Evolutionary conservation across 2,888 invertebrate species (phyloP).

Genomic region (Sphinx pinastri): DNA sequence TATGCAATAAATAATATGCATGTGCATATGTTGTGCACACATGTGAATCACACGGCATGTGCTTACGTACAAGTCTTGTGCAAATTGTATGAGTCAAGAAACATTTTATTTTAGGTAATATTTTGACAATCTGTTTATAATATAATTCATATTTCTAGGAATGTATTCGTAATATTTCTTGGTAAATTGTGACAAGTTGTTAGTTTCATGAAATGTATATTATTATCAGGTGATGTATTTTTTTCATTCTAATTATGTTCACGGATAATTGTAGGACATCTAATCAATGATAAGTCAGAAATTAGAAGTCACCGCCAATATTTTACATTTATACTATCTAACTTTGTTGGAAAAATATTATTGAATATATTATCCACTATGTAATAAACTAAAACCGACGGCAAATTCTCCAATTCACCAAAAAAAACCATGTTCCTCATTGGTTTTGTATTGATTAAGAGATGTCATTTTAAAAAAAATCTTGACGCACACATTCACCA

Average conservation of each 20-base stretch:
- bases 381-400: background rate
- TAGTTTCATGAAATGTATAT: too few relatives aligned
- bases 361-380: too few relatives aligned
- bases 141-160: too few relatives aligned
- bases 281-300: too few relatives aligned
- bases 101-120: constrained; percentile 39
- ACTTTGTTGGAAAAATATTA: too few relatives aligned
- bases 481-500: constrained; percentile 62
- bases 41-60: constrained; percentile 39
- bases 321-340: too few relatives aligned
- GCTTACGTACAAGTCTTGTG: constrained; percentile 35
- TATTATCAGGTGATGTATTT: too few relatives aligned
- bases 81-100: constrained; percentile 51
- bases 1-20: constrained; percentile 20
- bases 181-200: background rate
- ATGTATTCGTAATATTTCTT: background rate
- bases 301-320: too few relatives aligned
- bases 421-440: background rate
- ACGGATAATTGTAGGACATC: too few relatives aligned
- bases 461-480: constrained; percentile 30
- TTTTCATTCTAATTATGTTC: too few relatives aligned
- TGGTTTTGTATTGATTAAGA: background rate
- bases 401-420: background rate
- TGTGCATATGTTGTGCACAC: constrained; percentile 12
- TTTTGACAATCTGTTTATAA: too few relatives aligned